Base-by-base conservation (phyloP, 2,113 vertebrate genomes). In the Cnemophilus loriae region DNA sequence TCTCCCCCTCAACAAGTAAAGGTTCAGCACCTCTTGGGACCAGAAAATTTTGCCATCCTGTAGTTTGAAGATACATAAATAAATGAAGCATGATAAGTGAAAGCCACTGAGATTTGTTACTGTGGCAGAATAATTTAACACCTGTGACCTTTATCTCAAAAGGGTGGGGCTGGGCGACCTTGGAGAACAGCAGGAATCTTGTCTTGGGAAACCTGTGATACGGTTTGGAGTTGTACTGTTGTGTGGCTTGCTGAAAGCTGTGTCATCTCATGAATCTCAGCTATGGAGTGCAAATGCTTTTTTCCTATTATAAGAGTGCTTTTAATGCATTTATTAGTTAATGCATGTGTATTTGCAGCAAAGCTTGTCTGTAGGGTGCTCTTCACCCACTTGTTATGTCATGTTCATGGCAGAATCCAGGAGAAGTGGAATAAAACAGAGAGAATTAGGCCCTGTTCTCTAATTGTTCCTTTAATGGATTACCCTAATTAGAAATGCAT, bases 381-480 rank as follows among this genome's bases (percentile, higher is more conserved):
- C 50, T 85, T 96, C 35, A 77, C 60, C 60, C 16, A 15, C 35
- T 81, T 94, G 13, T 70, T 84, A 61, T 69, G 50, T 55, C 50
- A 63, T 89, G 61, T 75, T 86, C 35, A 5, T 37, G 44, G 56
- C 49, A 88, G 64, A 84, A 84, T 57, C 49, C 59, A 71, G 64
- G 53, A 87, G 53, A 91, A 93, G 37, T 76, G 23, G 57, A 92
- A 63, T 87, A 81, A 89, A 59, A 35, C 1, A 10, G 52, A 30
- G 47, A 94, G 44, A 94, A 95, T 84, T 90, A 86, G 76, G 55
- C n/a, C 49, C 23, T 70, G 41, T 84, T 90, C 74, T 60, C 65
- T 93, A 90, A 88, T 92, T 90, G 68, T 90, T 94, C 64, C n/a
- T 86, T 92, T 96, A 96, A 95, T 92, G 73, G 89, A 82, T 95